Evolutionary conservation across 2,113 vertebrate genomes (phyloP).

Genomic region (Chunga burmeisteri): DNA sequence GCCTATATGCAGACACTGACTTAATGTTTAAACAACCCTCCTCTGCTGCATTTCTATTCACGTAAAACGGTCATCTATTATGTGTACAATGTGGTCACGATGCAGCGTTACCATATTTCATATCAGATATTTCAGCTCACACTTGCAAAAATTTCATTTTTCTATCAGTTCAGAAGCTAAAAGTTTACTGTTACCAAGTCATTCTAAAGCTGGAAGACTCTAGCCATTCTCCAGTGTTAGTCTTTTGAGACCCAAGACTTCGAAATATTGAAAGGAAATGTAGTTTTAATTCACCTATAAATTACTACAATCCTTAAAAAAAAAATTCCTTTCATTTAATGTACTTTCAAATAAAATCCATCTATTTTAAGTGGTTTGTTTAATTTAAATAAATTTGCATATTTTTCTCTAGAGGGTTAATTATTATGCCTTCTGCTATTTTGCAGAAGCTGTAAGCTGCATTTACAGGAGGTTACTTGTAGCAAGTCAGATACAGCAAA

Average conservation of each 20-base stretch:
- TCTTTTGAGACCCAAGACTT: neutral
- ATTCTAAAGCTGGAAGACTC: neutral
- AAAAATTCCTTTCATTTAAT: neutral
- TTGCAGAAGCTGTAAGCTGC: neutral
- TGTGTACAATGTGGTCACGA: fast-evolving
- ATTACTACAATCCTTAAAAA: neutral
- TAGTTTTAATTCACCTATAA: neutral
- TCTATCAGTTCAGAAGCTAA: neutral
- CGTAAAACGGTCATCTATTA: neutral
- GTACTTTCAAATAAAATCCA: neutral
- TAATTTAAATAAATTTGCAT: conserved; percentile 11
- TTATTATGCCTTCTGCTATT: conserved; percentile 8
- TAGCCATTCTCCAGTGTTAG: neutral
- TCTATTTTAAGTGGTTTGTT: neutral
- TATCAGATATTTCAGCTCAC: neutral
- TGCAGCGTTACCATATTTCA: neutral
- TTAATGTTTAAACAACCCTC: neutral
- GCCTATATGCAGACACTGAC: neutral
- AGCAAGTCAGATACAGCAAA: neutral
- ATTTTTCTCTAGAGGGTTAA: neutral
- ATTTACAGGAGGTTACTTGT: neutral
- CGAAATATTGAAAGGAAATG: neutral
- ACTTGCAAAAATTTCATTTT: neutral
- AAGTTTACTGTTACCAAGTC: neutral
- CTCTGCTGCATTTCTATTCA: neutral